phyloP scores from a whole-genome alignment of 1,140 invertebrate species.

The Brachionus plicatilis region DNA sequence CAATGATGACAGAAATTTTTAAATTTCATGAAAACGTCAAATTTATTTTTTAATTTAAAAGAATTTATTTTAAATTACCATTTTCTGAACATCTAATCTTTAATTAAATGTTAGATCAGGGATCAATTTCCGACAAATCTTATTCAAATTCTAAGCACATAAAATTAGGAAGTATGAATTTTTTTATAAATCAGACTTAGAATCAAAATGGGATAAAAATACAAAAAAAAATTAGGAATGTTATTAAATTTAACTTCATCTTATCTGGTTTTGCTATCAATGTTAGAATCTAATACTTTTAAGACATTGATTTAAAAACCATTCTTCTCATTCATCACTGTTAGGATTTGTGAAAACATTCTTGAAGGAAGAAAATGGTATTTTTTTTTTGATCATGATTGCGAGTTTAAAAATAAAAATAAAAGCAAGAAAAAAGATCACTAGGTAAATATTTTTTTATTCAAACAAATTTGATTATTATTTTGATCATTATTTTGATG shows the following conservation, averaged over 20 bases:
- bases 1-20: not conserved
- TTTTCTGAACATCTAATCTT: not conserved
- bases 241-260: not conserved
- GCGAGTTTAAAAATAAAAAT: not conserved
- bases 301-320: not conserved
- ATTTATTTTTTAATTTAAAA: not conserved
- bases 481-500: not conserved
- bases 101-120: not conserved
- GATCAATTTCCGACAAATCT: not conserved
- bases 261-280: not conserved
- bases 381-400: not conserved
- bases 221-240: not conserved
- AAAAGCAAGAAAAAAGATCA: not conserved
- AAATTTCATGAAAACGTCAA: not conserved
- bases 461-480: not conserved
- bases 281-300: not conserved
- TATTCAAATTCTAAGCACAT: not conserved
- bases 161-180: not conserved
- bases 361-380: not conserved
- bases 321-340: not conserved
- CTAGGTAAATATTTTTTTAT: not conserved
- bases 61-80: not conserved
- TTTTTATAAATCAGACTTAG: not conserved
- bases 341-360: not conserved
- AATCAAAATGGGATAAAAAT: not conserved